Conservation (phyloP, 2,888 invertebrate species). For the Galeruca laticollis region DNA sequence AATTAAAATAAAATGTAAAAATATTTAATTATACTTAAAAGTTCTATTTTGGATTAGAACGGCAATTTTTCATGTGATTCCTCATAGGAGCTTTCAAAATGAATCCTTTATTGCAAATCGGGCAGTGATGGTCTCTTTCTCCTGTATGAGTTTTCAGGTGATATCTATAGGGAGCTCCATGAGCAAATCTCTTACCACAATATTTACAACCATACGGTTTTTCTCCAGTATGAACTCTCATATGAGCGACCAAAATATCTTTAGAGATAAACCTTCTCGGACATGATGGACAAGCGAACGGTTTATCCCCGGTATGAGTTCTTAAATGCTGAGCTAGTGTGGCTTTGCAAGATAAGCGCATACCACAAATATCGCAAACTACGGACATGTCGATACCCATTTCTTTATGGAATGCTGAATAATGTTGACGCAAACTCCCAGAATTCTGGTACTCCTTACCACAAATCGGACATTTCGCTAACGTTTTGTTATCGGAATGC, state of each 20-base stretch:
- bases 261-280: conserved; percentile 68
- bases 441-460: conserved; percentile 42
- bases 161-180: conserved; percentile 71
- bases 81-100: conserved; percentile 48
- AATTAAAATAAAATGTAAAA: background rate
- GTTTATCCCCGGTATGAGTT: conserved; percentile 69
- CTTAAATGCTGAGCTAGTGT: conserved; percentile 65
- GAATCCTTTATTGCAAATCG: conserved; percentile 46
- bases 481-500: conserved; percentile 30
- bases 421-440: conserved; percentile 55
- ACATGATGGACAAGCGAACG: conserved; percentile 55
- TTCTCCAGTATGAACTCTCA: conserved; percentile 56
- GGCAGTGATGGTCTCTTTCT: conserved; percentile 68
- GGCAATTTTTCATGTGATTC: conserved; percentile 57
- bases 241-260: conserved; percentile 68
- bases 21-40: background rate
- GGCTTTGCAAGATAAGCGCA: conserved; percentile 60
- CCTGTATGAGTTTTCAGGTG: conserved; percentile 73
- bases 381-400: conserved; percentile 51
- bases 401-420: conserved; percentile 47
- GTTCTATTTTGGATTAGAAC: background rate
- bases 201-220: conserved; percentile 54
- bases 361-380: conserved; percentile 41
- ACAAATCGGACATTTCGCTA: conserved; percentile 43
- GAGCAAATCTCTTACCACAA: conserved; percentile 64